phyloP scores from a whole-genome alignment of 2,797 vertebrate genomes.

The Pseudomugil gertrudae region DNA sequence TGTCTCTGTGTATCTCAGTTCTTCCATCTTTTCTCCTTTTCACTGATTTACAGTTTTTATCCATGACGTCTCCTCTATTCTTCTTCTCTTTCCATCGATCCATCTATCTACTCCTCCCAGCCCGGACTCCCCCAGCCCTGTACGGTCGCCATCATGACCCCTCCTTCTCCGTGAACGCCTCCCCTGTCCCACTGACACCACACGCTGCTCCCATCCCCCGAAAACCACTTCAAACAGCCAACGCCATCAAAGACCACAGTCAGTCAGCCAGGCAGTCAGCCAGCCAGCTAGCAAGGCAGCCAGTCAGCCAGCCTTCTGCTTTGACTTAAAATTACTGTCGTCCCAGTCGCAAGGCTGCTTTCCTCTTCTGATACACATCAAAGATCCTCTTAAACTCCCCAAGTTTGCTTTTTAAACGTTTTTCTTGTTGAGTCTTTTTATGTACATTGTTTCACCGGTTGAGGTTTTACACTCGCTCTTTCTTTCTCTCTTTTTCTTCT shows the following conservation, averaged over 20 bases:
- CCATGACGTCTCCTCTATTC: conserved; percentile 15
- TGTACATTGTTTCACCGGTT: conserved; percentile 71
- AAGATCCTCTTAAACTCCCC: conserved; percentile 84
- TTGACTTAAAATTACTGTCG: conserved; percentile 85
- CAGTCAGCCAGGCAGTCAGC: conserved; percentile 77
- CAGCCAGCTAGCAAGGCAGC: conserved; percentile 73
- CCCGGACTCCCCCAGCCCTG: conserved; percentile 51
- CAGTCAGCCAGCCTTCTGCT: conserved; percentile 84
- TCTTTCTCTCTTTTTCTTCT: conserved; percentile 44
- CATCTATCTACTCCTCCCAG: conserved; percentile 38
- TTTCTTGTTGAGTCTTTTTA: conserved; percentile 73
- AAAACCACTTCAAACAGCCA: conserved; percentile 87
- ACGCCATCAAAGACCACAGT: conserved; percentile 82
- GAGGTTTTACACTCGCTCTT: conserved; percentile 61
- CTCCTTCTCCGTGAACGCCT: conserved; percentile 50
- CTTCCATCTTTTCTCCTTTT: conserved; percentile 11
- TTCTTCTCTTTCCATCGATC: conserved; percentile 36
- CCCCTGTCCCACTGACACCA: conserved; percentile 85
- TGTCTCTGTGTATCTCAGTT: conserved; percentile 9
- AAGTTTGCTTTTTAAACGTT: conserved; percentile 82
- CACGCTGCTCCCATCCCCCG: conserved; percentile 83
- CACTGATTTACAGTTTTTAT: conserved; percentile 23
- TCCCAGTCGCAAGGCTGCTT: conserved; percentile 80
- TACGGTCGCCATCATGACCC: conserved; percentile 65
- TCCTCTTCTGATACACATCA: conserved; percentile 85